A percentile compares a stretch with the other conserved stretches of the same genome.
phyloP scores from a whole-genome alignment of 2,797 vertebrate species.

The Valencia hispanica region DNA sequence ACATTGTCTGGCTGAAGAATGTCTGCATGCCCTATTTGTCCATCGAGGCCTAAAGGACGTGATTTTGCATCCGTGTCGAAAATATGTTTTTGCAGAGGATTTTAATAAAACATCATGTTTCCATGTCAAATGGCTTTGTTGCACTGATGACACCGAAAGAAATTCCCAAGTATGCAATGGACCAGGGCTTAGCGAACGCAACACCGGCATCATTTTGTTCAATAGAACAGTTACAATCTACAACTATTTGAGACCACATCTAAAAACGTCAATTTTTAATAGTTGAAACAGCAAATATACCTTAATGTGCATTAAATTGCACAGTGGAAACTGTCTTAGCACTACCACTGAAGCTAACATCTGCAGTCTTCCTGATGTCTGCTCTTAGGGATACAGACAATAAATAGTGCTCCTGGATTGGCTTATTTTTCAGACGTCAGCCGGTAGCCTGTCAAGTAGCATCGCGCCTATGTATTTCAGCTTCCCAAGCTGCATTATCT shows the following conservation, averaged over 20 bases:
- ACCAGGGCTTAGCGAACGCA: neutral
- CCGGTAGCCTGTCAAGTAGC: neutral
- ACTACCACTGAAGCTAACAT: neutral
- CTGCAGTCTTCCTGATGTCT: neutral
- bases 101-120: neutral
- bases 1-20: neutral
- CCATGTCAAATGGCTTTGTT: neutral
- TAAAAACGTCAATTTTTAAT: neutral
- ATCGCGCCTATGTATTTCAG: neutral
- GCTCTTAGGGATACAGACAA: neutral
- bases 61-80: neutral
- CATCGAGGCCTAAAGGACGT: neutral
- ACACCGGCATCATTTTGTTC: neutral
- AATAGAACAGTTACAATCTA: neutral
- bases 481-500: neutral
- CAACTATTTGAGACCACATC: neutral
- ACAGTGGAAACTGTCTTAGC: neutral
- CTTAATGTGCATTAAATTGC: neutral
- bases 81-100: constrained; percentile 4
- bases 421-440: neutral
- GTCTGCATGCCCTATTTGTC: neutral
- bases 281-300: neutral
- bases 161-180: neutral
- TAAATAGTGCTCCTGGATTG: neutral
- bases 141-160: constrained; percentile 3